Evolutionary conservation across 2,797 vertebrate genomes (phyloP).

Genomic region (Kryptopterus vitreolus): DNA sequence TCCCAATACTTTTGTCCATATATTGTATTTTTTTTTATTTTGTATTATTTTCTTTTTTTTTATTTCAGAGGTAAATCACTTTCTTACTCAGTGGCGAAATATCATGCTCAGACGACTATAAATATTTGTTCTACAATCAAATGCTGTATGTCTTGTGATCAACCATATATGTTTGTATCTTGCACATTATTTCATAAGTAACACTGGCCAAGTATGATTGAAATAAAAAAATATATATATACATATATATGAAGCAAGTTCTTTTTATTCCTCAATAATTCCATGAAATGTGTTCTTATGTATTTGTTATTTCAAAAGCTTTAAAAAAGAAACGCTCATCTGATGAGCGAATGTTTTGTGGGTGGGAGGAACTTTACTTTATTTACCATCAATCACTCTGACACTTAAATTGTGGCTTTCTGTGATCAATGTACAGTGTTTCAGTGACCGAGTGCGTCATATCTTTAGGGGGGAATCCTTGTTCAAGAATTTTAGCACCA

Average conservation of each 20-base stretch:
- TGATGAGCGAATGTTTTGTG: background rate
- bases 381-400: no score
- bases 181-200: constrained; percentile 55
- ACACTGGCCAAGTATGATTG: constrained; percentile 50
- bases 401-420: background rate
- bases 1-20: no score
- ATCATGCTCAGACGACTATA: background rate
- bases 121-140: constrained; percentile 44
- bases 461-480: background rate
- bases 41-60: no score
- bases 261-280: background rate
- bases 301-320: background rate
- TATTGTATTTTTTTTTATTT: no score
- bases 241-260: constrained; percentile 48
- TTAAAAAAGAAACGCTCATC: no score
- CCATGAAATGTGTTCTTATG: background rate
- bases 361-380: background rate
- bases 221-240: constrained; percentile 55
- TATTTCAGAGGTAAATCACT: background rate
- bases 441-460: background rate
- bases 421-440: no score
- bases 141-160: constrained; percentile 45
- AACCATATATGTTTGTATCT: constrained; percentile 48
- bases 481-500: background rate
- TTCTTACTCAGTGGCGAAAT: background rate